These are phyloP conservation scores for Furcifer pardalis DNA, from an alignment of 2,797 vertebrate species.

Conservation along the genomic window DNA sequence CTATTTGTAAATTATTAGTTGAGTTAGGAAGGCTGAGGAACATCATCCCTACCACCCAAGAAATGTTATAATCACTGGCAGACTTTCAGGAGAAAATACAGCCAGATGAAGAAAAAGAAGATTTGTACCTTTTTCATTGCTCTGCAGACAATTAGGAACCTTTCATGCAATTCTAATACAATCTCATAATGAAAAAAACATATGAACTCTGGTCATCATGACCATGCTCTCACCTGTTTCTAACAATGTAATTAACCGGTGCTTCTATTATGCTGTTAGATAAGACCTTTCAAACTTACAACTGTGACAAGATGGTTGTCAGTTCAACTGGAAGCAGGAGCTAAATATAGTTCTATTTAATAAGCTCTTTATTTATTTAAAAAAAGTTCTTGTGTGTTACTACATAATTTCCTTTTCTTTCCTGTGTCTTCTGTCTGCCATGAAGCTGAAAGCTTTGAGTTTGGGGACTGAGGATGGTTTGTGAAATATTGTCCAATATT, in stretches of 20 bases:
- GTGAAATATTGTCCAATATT: neutral
- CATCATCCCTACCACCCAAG: slow-evolving; percentile 45
- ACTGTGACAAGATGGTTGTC: slow-evolving; percentile 21
- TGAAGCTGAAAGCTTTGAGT: neutral
- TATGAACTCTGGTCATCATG: slow-evolving; percentile 32
- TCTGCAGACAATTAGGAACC: slow-evolving; percentile 45
- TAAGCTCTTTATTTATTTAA: neutral
- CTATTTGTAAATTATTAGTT: too few species aligned
- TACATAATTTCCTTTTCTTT: slow-evolving; percentile 4
- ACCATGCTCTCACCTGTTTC: slow-evolving; percentile 39
- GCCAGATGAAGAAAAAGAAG: slow-evolving; percentile 20
- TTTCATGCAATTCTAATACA: slow-evolving; percentile 15
- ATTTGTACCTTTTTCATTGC: slow-evolving; percentile 28
- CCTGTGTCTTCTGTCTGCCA: neutral
- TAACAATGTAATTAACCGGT: slow-evolving; percentile 59
- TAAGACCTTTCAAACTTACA: slow-evolving; percentile 29
- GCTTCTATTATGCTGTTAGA: slow-evolving; percentile 45
- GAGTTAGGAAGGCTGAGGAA: neutral
- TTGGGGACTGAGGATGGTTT: neutral
- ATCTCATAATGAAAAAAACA: slow-evolving; percentile 35
- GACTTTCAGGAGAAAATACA: slow-evolving; percentile 24
- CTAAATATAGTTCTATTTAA: slow-evolving; percentile 20
- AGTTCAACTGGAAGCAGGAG: neutral
- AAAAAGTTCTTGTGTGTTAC: neutral
- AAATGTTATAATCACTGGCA: slow-evolving; percentile 41